Conservation (phyloP, 2,113 vertebrate genomes). For the Bujurquina vittata region DNA sequence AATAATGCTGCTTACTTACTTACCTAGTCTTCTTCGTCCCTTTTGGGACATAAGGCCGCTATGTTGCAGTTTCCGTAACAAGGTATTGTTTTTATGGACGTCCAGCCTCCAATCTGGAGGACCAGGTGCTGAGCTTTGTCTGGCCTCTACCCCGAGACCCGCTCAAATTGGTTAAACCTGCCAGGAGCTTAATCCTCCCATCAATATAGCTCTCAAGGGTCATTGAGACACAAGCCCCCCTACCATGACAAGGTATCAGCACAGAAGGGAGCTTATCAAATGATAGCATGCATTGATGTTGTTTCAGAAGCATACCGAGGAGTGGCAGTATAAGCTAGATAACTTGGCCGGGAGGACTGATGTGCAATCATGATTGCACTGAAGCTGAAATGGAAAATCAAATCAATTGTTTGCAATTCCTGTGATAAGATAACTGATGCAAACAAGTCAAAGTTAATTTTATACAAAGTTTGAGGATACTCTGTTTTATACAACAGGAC, state of each 20-base stretch:
- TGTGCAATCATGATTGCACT: neutral
- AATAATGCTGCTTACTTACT: neutral
- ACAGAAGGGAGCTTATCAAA: neutral
- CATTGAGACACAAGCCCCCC: too few relatives aligned
- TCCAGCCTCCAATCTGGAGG: too few relatives aligned
- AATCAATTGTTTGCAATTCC: neutral
- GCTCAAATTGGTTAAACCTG: too few relatives aligned
- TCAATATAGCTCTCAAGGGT: too few relatives aligned
- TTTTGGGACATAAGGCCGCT: too few relatives aligned
- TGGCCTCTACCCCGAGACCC: too few relatives aligned
- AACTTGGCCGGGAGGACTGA: neutral
- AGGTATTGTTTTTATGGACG: too few relatives aligned
- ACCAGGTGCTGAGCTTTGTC: too few relatives aligned
- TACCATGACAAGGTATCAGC: too few relatives aligned
- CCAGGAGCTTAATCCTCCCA: too few relatives aligned
- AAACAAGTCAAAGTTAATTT: conserved; percentile 20
- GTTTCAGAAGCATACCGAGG: neutral
- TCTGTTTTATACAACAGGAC: neutral
- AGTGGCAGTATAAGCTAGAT: neutral
- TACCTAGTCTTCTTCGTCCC: too few relatives aligned
- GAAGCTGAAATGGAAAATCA: neutral
- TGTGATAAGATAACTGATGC: conserved; percentile 27
- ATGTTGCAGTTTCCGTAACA: too few relatives aligned
- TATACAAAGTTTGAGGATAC: neutral
- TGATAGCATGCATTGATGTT: neutral